Evolutionary conservation across 2,797 vertebrate species (phyloP).

Genomic region (Macrochelys suwanniensis): DNA sequence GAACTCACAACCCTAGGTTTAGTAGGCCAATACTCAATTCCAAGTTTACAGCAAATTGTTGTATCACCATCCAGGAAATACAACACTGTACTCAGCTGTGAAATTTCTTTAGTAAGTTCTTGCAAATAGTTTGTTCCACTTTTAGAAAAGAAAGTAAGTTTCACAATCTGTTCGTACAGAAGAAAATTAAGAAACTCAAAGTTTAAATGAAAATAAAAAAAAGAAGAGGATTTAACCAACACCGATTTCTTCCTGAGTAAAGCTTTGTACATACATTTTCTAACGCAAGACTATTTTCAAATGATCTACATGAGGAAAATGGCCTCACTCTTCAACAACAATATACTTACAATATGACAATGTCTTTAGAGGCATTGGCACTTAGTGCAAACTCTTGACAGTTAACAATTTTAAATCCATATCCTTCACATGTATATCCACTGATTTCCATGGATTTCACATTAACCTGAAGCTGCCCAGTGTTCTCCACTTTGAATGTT

Average conservation of each 20-base stretch:
- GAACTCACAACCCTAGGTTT: too few relatives aligned
- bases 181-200: neutral
- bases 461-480: constrained; percentile 91
- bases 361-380: constrained; percentile 95
- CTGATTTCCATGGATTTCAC: constrained; percentile 93
- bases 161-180: neutral
- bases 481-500: constrained; percentile 96
- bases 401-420: constrained; percentile 98
- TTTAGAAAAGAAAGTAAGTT: neutral
- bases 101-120: neutral
- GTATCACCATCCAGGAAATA: neutral
- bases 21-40: neutral
- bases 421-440: constrained; percentile 94
- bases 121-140: neutral
- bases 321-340: neutral
- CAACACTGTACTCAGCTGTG: neutral
- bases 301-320: neutral
- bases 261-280: neutral
- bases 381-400: constrained; percentile 96
- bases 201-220: neutral
- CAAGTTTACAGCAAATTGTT: neutral
- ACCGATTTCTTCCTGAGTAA: neutral
- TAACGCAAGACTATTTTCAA: neutral
- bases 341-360: constrained; percentile 93
- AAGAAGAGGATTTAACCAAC: neutral